Conservation (phyloP, 2,888 invertebrate genomes). For the Platerodrilus igneus region DNA sequence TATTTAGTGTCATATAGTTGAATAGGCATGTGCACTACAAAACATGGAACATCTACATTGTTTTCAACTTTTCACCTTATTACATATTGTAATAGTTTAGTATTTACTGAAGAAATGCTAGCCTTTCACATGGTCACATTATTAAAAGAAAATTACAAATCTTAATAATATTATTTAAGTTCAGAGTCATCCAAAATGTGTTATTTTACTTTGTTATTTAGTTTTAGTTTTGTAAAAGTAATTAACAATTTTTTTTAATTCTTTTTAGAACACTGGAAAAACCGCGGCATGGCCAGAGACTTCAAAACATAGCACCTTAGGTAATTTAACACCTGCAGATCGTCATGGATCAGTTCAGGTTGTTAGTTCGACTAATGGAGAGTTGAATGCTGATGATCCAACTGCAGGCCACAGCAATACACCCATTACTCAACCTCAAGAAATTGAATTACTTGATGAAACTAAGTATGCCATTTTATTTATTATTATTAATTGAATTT, state of each 20-base stretch:
- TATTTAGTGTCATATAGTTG: too few species aligned
- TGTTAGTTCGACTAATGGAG: slow-evolving; percentile 96
- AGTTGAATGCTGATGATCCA: slow-evolving; percentile 90
- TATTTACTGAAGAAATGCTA: too few species aligned
- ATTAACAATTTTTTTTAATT: slow-evolving; percentile 11
- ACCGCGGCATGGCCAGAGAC: slow-evolving; percentile 83
- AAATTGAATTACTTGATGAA: slow-evolving; percentile 94
- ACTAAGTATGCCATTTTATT: slow-evolving; percentile 77
- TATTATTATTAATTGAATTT: too few species aligned
- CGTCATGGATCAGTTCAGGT: slow-evolving; percentile 98
- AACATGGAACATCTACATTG: too few species aligned
- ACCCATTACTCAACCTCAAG: slow-evolving; percentile 88
- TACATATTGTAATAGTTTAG: too few species aligned
- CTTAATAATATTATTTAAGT: too few species aligned
- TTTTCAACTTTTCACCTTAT: too few species aligned
- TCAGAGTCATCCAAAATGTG: slow-evolving; percentile 4
- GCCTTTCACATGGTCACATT: too few species aligned
- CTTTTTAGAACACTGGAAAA: slow-evolving; percentile 57
- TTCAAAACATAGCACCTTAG: slow-evolving; percentile 75
- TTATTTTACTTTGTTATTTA: slow-evolving; percentile 7
- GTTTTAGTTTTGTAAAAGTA: slow-evolving; percentile 10
- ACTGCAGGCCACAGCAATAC: slow-evolving; percentile 96
- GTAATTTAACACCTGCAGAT: slow-evolving; percentile 89
- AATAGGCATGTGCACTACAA: too few species aligned
- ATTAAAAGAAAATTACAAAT: too few species aligned